Evolutionary conservation across 2,797 vertebrate species (phyloP).

Genomic region (Hoplostethus atlanticus): DNA sequence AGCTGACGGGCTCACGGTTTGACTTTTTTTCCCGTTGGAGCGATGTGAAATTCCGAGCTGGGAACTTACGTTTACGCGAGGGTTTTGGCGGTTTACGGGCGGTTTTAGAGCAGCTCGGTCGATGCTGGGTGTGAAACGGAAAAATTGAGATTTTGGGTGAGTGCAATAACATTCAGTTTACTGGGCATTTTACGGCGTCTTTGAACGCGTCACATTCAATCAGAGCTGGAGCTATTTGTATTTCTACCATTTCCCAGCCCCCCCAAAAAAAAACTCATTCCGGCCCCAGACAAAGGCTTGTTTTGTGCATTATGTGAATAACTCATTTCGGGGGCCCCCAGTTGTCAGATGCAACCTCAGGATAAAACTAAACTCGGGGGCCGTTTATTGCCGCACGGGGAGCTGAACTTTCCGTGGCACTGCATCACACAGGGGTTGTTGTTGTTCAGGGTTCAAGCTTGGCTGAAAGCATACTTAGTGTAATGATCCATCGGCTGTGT

Average conservation of each 20-base stretch:
- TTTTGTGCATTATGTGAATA: background rate
- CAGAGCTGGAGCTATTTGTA: background rate
- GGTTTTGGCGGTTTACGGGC: conserved; percentile 34
- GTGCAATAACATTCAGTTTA: conserved; percentile 25
- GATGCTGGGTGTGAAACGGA: conserved; percentile 28
- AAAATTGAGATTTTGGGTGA: background rate
- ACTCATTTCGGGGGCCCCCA: background rate
- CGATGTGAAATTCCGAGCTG: conserved; percentile 27
- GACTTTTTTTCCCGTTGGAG: conserved; percentile 32
- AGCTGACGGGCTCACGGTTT: conserved; percentile 29
- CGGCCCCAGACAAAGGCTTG: background rate
- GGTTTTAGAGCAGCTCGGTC: conserved; percentile 44
- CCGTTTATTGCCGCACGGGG: background rate
- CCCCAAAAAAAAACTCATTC: conserved; percentile 17
- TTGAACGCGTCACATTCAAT: background rate
- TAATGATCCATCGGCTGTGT: conserved; percentile 75
- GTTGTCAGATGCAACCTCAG: conserved; percentile 17
- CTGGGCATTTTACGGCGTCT: background rate
- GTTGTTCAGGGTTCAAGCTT: conserved; percentile 60
- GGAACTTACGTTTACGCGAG: too few relatives aligned
- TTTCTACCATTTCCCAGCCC: conserved; percentile 1
- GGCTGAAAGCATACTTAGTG: conserved; percentile 64
- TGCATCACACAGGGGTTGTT: conserved; percentile 31
- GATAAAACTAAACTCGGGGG: conserved; percentile 2
- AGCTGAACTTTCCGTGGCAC: conserved; percentile 41